Conservation (phyloP, 2,888 invertebrate species). For the Drosophila cognata region DNA sequence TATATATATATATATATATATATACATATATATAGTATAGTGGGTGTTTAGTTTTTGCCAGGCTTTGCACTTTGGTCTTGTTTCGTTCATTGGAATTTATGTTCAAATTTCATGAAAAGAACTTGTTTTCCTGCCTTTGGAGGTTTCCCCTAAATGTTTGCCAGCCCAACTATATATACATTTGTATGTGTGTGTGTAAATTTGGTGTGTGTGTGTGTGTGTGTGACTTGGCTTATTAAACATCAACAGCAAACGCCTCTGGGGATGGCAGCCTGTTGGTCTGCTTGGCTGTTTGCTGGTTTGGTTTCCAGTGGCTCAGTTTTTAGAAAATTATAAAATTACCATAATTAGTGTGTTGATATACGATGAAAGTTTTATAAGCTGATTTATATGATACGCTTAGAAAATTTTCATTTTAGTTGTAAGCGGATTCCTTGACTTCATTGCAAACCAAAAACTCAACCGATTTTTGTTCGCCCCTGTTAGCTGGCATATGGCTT, state of each 20-base stretch:
- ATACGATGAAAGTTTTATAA: constrained; percentile 74
- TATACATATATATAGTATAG: neutral
- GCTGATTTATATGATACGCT: constrained; percentile 70
- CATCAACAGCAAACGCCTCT: constrained; percentile 72
- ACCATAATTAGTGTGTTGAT: constrained; percentile 74
- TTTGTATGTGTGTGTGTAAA: constrained; percentile 12
- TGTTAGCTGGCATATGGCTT: constrained; percentile 8
- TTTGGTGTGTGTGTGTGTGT: constrained; percentile 11
- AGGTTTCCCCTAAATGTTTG: constrained; percentile 40
- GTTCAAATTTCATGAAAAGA: constrained; percentile 76
- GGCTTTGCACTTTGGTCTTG: constrained; percentile 69
- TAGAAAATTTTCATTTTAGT: constrained; percentile 31
- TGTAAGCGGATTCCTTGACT: constrained; percentile 51
- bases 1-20: too few species aligned
- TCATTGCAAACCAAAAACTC: neutral
- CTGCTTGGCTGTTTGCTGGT: constrained; percentile 7
- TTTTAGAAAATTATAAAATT: constrained; percentile 75
- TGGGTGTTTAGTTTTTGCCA: constrained; percentile 29
- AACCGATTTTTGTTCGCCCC: neutral
- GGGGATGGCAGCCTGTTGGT: constrained; percentile 38
- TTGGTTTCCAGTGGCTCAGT: constrained; percentile 31
- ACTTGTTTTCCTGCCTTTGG: constrained; percentile 64
- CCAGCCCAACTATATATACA: constrained; percentile 6
- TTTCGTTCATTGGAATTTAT: constrained; percentile 76
- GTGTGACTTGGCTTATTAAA: constrained; percentile 65